phyloP scores from a whole-genome alignment of 2,888 invertebrate genomes.

The Tetragnatha montana region DNA sequence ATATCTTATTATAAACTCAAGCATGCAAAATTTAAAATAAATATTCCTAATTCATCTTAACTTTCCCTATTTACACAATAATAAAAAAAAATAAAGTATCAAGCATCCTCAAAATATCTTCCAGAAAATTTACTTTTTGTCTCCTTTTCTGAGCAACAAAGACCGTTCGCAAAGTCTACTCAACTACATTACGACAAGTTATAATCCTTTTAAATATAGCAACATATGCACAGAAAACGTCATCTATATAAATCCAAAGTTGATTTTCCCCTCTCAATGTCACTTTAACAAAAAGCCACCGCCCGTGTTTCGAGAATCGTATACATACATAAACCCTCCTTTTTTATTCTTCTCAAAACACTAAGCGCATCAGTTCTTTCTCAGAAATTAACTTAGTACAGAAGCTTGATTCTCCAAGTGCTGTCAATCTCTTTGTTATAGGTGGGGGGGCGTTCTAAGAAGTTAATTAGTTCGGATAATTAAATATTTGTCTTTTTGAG shows the following conservation, averaged over 20 bases:
- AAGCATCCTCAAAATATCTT: constrained; percentile 34
- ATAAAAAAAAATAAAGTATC: neutral
- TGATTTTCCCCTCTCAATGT: constrained; percentile 18
- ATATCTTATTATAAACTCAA: no score
- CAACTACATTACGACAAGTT: constrained; percentile 49
- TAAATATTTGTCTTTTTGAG: constrained; percentile 35
- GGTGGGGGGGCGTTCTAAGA: neutral
- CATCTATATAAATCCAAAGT: neutral
- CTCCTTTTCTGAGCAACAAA: neutral
- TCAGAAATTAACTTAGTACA: constrained; percentile 29
- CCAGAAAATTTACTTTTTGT: neutral
- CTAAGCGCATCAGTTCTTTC: neutral
- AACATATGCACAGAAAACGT: constrained; percentile 18
- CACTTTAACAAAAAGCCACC: constrained; percentile 2
- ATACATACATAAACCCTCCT: neutral
- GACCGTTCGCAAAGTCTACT: neutral
- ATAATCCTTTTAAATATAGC: constrained; percentile 53
- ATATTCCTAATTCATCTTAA: no score
- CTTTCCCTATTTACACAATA: no score
- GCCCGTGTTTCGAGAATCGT: neutral
- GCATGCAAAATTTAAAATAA: no score
- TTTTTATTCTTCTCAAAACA: neutral
- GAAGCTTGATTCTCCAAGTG: constrained; percentile 19
- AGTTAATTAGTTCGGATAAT: constrained; percentile 34
- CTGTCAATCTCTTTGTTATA: constrained; percentile 4